A percentile compares a stretch with the other conserved stretches of the same genome.
Evolutionary conservation across 2,113 vertebrate species (phyloP).

Genomic region (Theropithecus gelada): DNA sequence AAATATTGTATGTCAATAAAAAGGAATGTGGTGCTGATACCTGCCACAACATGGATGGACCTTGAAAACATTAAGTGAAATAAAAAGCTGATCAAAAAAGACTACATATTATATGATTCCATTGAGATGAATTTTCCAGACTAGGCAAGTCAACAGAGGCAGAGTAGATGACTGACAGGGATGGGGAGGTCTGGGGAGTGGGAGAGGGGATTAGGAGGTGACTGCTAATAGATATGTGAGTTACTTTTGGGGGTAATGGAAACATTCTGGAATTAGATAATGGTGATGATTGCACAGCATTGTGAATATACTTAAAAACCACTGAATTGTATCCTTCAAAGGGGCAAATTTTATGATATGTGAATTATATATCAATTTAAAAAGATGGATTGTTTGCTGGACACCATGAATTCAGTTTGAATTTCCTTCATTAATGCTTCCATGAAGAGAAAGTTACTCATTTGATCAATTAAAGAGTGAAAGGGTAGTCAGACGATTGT

Average conservation of each 20-base stretch:
- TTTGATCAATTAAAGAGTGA: neutral
- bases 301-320: neutral
- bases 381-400: neutral
- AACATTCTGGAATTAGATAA: neutral
- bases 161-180: neutral
- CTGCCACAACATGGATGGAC: neutral
- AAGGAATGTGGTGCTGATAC: neutral
- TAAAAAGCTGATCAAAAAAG: neutral
- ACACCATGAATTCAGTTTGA: neutral
- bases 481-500: neutral
- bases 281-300: neutral
- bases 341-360: neutral
- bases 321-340: neutral
- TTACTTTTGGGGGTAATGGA: neutral
- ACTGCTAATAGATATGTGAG: neutral
- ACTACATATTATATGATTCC: neutral
- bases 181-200: fast-evolving
- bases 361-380: neutral
- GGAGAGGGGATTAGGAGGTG: neutral
- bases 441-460: neutral
- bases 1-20: neutral
- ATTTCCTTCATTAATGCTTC: neutral
- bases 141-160: neutral
- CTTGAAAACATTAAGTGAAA: neutral
- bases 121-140: neutral